Evolutionary conservation across 2,888 invertebrate species (phyloP).

Genomic region (Panzeria rudis): DNA sequence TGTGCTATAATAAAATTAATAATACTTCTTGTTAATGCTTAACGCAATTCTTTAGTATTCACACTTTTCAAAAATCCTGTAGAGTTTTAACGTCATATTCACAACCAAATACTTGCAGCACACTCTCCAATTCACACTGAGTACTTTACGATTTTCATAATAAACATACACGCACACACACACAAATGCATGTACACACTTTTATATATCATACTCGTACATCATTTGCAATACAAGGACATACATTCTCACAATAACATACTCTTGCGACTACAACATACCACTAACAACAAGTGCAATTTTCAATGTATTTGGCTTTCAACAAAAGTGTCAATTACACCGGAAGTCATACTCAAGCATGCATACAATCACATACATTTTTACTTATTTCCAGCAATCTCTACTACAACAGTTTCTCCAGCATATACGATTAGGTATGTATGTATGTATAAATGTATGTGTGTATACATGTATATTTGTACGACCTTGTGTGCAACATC

Average conservation of each 20-base stretch:
- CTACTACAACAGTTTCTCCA: background rate
- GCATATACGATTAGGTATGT: background rate
- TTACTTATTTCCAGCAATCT: background rate
- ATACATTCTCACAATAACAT: background rate
- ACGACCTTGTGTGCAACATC: background rate
- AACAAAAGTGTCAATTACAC: conserved; percentile 73
- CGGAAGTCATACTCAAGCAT: conserved; percentile 67
- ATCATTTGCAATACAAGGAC: conserved; percentile 5
- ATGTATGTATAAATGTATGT: background rate
- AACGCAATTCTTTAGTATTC: conserved; percentile 16
- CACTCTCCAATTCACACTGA: background rate
- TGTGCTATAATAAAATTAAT: background rate
- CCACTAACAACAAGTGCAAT: conserved; percentile 47
- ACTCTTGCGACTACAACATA: background rate
- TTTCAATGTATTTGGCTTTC: conserved; percentile 63
- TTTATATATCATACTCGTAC: conserved; percentile 38
- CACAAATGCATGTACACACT: background rate
- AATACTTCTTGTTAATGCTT: background rate
- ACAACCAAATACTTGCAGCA: conserved; percentile 17
- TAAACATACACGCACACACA: background rate
- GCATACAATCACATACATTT: conserved; percentile 39
- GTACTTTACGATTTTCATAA: conserved; percentile 7
- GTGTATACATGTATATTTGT: background rate
- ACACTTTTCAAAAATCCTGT: conserved; percentile 21
- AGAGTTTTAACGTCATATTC: conserved; percentile 25